Conservation (phyloP, 2,797 vertebrate species). For the Etheostoma perlongum region DNA sequence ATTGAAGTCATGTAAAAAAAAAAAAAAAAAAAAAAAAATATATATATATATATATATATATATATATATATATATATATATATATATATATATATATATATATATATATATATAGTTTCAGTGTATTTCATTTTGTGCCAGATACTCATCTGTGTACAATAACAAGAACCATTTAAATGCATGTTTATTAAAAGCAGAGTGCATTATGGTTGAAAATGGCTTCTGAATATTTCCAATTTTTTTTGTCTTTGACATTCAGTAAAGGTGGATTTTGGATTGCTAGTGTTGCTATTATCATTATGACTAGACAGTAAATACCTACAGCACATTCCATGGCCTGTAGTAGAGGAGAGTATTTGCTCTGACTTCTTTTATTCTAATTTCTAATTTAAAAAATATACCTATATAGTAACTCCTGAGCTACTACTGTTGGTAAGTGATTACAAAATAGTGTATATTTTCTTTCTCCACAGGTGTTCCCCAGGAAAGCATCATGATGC, state of each 20-base stretch:
- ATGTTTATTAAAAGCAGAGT: neutral
- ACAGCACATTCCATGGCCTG: neutral
- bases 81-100: too few species aligned
- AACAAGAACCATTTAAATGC: neutral
- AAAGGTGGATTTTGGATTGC: neutral
- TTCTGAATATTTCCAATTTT: neutral
- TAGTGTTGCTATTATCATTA: neutral
- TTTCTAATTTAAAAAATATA: neutral
- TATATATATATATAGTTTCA: too few species aligned
- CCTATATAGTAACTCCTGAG: neutral
- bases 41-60: too few species aligned
- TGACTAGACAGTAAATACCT: neutral
- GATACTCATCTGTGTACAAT: neutral
- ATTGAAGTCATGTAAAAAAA: neutral
- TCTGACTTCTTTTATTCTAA: neutral
- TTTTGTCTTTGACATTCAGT: neutral
- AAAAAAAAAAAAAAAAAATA: too few species aligned
- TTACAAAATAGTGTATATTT: neutral
- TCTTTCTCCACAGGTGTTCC: neutral
- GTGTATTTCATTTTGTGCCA: neutral
- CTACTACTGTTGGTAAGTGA: neutral
- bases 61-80: too few species aligned
- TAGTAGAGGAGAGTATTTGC: neutral
- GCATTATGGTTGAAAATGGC: neutral
- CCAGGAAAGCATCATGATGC: constrained; percentile 1